phyloP scores from a whole-genome alignment of 2,113 vertebrate genomes.

The Tilapia sparmanii region DNA sequence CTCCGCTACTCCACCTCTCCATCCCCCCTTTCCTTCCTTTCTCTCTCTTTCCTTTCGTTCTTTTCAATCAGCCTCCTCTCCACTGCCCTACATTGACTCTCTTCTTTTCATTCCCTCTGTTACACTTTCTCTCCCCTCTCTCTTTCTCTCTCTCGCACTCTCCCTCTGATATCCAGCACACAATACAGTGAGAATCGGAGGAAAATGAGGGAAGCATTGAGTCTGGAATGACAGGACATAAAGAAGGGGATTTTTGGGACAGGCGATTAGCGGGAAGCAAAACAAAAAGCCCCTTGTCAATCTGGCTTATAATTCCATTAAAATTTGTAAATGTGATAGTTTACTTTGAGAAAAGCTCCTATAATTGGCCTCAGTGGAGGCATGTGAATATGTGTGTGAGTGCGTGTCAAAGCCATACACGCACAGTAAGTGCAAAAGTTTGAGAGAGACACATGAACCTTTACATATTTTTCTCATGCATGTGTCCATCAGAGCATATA shows the following conservation, averaged over 20 bases:
- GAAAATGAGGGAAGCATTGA: slow-evolving; percentile 24
- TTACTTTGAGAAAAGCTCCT: slow-evolving; percentile 28
- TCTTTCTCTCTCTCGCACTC: neutral
- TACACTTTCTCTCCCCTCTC: neutral
- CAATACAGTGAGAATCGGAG: slow-evolving; percentile 10
- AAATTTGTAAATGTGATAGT: slow-evolving; percentile 25
- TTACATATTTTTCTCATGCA: neutral
- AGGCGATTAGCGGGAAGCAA: slow-evolving; percentile 43
- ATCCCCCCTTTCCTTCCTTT: slow-evolving; percentile 2
- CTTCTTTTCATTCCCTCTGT: slow-evolving; percentile 28
- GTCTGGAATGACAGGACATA: slow-evolving; percentile 40
- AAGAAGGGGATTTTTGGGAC: slow-evolving; percentile 38
- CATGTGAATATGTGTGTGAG: neutral
- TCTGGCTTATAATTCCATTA: slow-evolving; percentile 64
- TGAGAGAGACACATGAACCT: neutral
- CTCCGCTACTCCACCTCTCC: neutral
- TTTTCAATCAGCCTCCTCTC: slow-evolving; percentile 26
- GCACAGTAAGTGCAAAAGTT: neutral
- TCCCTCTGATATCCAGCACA: neutral
- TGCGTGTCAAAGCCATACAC: neutral
- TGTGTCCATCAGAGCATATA: neutral
- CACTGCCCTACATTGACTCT: slow-evolving; percentile 56
- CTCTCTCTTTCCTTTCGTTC: neutral
- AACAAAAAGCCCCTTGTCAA: slow-evolving; percentile 59
- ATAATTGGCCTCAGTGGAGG: slow-evolving; percentile 20